Conservation (phyloP, 2,888 invertebrate genomes). For the Pseudococcus longispinus region DNA sequence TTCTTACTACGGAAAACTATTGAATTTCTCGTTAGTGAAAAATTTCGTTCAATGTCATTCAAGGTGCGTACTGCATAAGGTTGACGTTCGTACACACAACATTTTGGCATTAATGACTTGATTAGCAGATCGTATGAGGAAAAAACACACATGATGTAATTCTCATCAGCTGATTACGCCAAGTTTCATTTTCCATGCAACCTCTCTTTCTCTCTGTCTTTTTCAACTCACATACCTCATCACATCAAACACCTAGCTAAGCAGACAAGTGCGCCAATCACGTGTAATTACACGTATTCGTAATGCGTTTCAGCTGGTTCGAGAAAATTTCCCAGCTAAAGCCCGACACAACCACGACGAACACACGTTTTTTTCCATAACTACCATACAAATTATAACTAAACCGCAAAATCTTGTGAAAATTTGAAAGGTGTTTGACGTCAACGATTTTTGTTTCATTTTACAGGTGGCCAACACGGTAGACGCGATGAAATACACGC, state of each 20-base stretch:
- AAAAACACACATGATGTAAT: background rate
- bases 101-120: background rate
- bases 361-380: background rate
- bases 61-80: background rate
- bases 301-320: background rate
- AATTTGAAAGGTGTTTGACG: background rate
- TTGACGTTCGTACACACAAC: background rate
- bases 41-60: background rate
- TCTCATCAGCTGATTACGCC: background rate
- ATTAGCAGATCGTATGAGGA: background rate
- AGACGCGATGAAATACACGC: slow-evolving; percentile 80
- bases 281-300: background rate
- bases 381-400: background rate
- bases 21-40: no score
- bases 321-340: background rate
- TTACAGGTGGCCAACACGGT: slow-evolving; percentile 77
- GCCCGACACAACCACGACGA: background rate
- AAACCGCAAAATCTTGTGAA: background rate
- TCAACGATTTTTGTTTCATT: slow-evolving; percentile 52
- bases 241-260: background rate
- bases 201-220: background rate
- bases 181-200: background rate
- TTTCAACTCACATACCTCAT: background rate
- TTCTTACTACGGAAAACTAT: no score
- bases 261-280: slow-evolving; percentile 9